A percentile compares a stretch with the other conserved stretches of the same genome.
phyloP scores from a whole-genome alignment of 2,888 invertebrate species.

The Lathronympha strigana region DNA sequence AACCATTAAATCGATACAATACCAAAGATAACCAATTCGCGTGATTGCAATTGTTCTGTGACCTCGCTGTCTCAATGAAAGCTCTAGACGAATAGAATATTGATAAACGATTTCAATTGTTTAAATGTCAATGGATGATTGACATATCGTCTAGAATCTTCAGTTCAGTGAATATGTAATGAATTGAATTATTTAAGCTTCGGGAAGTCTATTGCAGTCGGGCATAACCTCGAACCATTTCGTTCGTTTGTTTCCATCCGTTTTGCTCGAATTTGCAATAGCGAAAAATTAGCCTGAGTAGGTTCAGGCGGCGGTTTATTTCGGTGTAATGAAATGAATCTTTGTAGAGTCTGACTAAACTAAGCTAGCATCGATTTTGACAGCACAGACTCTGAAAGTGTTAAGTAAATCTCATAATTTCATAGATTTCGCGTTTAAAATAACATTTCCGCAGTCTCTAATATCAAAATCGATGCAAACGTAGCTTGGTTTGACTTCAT shows the following conservation, averaged over 20 bases:
- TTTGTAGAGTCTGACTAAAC: too few relatives aligned
- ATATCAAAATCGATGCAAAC: too few relatives aligned
- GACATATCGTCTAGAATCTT: conserved; percentile 59
- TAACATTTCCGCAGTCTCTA: too few relatives aligned
- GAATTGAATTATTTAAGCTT: conserved; percentile 16
- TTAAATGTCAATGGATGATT: conserved; percentile 70
- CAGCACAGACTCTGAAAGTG: too few relatives aligned
- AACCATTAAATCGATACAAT: not conserved
- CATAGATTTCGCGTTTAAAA: too few relatives aligned
- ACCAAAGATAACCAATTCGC: conserved; percentile 18
- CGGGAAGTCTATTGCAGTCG: not conserved
- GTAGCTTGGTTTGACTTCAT: too few relatives aligned
- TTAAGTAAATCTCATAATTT: too few relatives aligned
- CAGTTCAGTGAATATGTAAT: conserved; percentile 26
- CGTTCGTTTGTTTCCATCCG: not conserved
- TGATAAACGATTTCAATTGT: conserved; percentile 56
- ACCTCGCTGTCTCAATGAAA: conserved; percentile 35
- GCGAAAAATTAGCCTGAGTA: too few relatives aligned
- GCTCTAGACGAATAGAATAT: conserved; percentile 25
- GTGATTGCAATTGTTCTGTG: conserved; percentile 26
- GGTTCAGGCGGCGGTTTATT: too few relatives aligned
- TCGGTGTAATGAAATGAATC: too few relatives aligned
- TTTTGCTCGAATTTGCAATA: too few relatives aligned
- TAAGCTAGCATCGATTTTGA: too few relatives aligned
- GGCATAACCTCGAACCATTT: not conserved